phyloP scores from a whole-genome alignment of 1,140 invertebrate genomes.

The Zaprionus ornatus region DNA sequence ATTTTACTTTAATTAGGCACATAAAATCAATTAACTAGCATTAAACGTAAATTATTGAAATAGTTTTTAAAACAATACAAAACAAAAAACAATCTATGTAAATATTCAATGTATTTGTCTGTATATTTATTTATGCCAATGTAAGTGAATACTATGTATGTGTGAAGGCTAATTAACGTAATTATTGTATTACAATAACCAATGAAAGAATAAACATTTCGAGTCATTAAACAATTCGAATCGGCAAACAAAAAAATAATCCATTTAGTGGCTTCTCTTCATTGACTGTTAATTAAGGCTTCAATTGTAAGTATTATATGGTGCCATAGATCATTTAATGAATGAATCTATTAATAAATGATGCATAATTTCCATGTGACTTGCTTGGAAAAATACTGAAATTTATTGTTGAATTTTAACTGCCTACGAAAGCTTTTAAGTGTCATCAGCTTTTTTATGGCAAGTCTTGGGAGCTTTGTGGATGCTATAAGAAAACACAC shows the following conservation, averaged over 20 bases:
- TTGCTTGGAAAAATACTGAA: neutral
- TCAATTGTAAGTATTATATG: conserved; percentile 33
- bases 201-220: conserved; percentile 69
- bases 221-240: conserved; percentile 66
- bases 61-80: conserved; percentile 42
- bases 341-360: conserved; percentile 10
- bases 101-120: conserved; percentile 27
- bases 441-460: neutral
- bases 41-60: conserved; percentile 69
- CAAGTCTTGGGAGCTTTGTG: conserved; percentile 14
- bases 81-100: conserved; percentile 14
- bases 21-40: conserved; percentile 67
- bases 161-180: conserved; percentile 76
- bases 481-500: conserved; percentile 20
- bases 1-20: conserved; percentile 48
- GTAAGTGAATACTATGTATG: conserved; percentile 41
- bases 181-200: conserved; percentile 72
- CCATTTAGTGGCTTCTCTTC: conserved; percentile 1
- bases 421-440: conserved; percentile 10
- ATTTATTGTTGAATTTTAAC: conserved; percentile 7
- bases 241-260: conserved; percentile 24
- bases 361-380: conserved; percentile 24
- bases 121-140: conserved; percentile 33
- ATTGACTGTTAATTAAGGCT: conserved; percentile 45
- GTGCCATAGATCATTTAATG: neutral